Conservation (phyloP, 92 coral and sea anemone species). For the Scolanthus callimorphus region DNA sequence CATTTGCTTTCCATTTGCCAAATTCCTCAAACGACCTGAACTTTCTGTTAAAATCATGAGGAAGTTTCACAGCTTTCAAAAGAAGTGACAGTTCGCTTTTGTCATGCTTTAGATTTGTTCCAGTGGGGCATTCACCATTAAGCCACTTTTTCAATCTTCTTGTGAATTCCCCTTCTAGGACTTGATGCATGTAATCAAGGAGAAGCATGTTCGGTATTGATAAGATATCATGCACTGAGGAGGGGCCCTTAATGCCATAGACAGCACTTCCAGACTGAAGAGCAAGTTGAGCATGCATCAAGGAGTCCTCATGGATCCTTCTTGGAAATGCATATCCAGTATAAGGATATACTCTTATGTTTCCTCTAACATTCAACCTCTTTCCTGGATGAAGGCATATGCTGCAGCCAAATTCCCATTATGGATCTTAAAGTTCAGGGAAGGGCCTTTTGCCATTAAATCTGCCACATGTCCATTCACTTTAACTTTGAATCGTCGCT, state of each 20-base stretch:
- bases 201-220: constrained; percentile 54
- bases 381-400: constrained; percentile 55
- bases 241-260: constrained; percentile 45
- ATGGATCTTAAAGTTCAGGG: constrained; percentile 43
- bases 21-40: background rate
- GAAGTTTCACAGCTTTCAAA: background rate
- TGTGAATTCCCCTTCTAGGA: constrained; percentile 69
- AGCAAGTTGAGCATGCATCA: constrained; percentile 48
- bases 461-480: constrained; percentile 60
- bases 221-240: constrained; percentile 35
- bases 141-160: constrained; percentile 66
- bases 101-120: background rate
- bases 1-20: background rate
- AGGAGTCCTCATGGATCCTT: constrained; percentile 44
- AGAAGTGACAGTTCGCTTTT: background rate
- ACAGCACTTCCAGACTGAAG: constrained; percentile 24
- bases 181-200: constrained; percentile 73
- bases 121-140: constrained; percentile 36
- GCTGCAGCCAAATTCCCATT: constrained; percentile 56
- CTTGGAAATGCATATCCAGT: constrained; percentile 15
- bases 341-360: constrained; percentile 29
- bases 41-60: background rate
- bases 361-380: constrained; percentile 51
- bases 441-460: constrained; percentile 62
- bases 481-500: constrained; percentile 33